These are phyloP conservation scores for Chloroclysta siterata DNA, from an alignment of 2,888 invertebrate genomes.

Conservation along the genomic window DNA sequence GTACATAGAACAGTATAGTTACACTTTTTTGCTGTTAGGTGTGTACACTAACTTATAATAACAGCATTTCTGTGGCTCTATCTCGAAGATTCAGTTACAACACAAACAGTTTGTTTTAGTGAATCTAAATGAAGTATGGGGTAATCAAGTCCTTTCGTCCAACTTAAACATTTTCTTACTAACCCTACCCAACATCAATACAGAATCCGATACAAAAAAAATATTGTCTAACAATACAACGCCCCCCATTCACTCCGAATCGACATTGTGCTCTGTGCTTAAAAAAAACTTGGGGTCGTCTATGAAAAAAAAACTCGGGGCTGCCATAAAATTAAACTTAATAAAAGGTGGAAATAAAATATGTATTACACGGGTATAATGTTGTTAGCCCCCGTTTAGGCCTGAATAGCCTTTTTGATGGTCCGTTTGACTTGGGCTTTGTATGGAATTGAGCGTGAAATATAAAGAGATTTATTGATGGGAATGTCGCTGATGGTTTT, in stretches of 20 bases:
- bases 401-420: constrained; percentile 72
- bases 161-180: constrained; percentile 33
- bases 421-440: constrained; percentile 79
- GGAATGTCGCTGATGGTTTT: constrained; percentile 60
- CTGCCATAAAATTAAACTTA: constrained; percentile 81
- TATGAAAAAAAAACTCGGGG: constrained; percentile 53
- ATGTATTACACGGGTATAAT: constrained; percentile 84
- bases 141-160: neutral
- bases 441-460: constrained; percentile 79
- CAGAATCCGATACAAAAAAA: constrained; percentile 63
- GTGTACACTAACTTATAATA: neutral
- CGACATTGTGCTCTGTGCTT: constrained; percentile 60
- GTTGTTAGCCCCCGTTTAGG: constrained; percentile 79
- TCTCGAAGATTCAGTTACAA: too few species aligned
- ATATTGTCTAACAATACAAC: constrained; percentile 81
- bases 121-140: too few species aligned
- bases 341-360: constrained; percentile 82
- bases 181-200: constrained; percentile 53
- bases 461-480: constrained; percentile 75
- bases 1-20: too few species aligned
- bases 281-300: constrained; percentile 61
- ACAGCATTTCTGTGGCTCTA: too few species aligned
- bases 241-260: constrained; percentile 74
- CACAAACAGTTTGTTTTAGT: too few species aligned
- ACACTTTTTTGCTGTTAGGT: too few species aligned